Evolutionary conservation across 2,888 invertebrate species (phyloP).

Genomic region (Netelia melanura): DNA sequence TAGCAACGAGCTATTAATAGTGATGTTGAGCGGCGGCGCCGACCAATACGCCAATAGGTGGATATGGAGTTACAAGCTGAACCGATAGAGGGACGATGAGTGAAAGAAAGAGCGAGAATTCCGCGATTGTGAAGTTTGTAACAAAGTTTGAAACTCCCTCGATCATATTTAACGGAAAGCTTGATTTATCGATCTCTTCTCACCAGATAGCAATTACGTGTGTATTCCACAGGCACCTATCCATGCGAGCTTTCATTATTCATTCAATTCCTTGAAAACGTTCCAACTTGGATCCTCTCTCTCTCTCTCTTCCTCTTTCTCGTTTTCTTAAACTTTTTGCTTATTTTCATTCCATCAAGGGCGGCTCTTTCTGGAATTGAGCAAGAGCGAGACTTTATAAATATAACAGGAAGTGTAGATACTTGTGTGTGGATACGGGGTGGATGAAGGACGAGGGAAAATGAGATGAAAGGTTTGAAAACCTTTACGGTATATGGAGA

Average conservation of each 20-base stretch:
- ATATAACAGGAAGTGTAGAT: conserved; percentile 10
- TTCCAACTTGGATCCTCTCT: conserved; percentile 19
- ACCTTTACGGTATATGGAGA: conserved; percentile 9
- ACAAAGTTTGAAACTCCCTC: conserved; percentile 44
- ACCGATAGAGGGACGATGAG: not conserved
- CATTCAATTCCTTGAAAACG: conserved; percentile 17
- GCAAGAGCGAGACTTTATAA: conserved; percentile 3
- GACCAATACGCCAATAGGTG: conserved; percentile 13
- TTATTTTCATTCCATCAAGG: not conserved
- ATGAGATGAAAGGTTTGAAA: conserved; percentile 22
- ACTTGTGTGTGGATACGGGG: conserved; percentile 72
- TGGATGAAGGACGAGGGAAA: conserved; percentile 77
- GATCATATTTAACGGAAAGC: conserved; percentile 38
- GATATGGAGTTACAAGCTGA: conserved; percentile 9
- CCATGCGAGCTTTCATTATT: conserved; percentile 33
- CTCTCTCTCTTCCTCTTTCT: not conserved
- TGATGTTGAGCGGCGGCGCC: not conserved
- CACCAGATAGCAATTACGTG: conserved; percentile 7
- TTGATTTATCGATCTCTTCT: conserved; percentile 15
- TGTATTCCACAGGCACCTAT: conserved; percentile 20
- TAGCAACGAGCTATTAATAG: conserved; percentile 39
- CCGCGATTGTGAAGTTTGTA: conserved; percentile 39
- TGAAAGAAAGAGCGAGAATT: not conserved
- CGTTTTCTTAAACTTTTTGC: not conserved
- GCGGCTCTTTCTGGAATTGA: conserved; percentile 29